Evolutionary conservation across 2,797 vertebrate species (phyloP).

Genomic region (Kryptolebias ocellatus): DNA sequence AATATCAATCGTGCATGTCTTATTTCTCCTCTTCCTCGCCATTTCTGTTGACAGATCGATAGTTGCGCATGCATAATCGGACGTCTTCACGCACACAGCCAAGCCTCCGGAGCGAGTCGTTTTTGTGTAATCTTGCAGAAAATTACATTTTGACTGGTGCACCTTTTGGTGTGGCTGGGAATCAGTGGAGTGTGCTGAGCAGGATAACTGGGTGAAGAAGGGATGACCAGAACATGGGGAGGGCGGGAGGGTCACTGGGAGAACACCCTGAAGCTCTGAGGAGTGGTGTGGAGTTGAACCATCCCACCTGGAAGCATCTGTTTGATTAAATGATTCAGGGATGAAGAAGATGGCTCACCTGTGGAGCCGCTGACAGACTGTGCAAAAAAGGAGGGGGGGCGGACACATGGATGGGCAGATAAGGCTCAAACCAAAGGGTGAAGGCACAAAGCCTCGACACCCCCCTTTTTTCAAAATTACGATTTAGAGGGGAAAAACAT

Average conservation of each 20-base stretch:
- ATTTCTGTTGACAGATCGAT: slow-evolving; percentile 81
- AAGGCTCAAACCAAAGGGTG: slow-evolving; percentile 21
- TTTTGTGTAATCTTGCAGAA: slow-evolving; percentile 89
- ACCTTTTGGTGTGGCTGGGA: slow-evolving; percentile 56
- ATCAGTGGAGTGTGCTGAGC: slow-evolving; percentile 68
- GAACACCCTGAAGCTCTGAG: slow-evolving; percentile 17
- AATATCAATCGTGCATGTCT: slow-evolving; percentile 44
- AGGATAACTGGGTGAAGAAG: slow-evolving; percentile 52
- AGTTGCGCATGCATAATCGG: slow-evolving; percentile 84
- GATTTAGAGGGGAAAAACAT: not conserved
- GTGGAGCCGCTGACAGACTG: slow-evolving; percentile 62
- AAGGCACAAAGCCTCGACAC: slow-evolving; percentile 24
- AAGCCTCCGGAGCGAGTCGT: slow-evolving; percentile 83
- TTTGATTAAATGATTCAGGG: slow-evolving; percentile 41
- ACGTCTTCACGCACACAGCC: slow-evolving; percentile 78
- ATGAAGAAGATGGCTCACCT: slow-evolving; percentile 53
- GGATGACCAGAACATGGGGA: slow-evolving; percentile 21
- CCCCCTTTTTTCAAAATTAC: not conserved
- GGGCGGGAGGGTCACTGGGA: slow-evolving; percentile 25
- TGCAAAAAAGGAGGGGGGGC: slow-evolving; percentile 18
- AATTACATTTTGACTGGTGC: slow-evolving; percentile 86
- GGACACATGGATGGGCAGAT: slow-evolving; percentile 23
- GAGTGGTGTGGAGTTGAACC: slow-evolving; percentile 11
- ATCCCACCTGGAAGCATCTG: slow-evolving; percentile 16
- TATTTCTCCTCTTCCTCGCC: not conserved